Evolutionary conservation across 2,888 invertebrate genomes (phyloP), one percentile per base, ranked within the genome.

Genomic region (Chelonus formosanus): DNA sequence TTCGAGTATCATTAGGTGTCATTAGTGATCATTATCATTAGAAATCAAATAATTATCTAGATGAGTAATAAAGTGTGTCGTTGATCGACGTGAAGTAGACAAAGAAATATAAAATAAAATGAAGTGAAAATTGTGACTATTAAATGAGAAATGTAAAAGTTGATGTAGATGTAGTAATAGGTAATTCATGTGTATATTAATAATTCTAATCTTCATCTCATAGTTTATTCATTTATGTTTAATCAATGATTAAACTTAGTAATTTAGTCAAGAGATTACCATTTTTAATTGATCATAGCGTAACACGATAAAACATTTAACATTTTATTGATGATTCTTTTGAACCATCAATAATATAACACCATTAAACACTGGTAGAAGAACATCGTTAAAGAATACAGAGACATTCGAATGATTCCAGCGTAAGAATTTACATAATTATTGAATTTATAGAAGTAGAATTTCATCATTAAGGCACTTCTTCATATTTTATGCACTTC

Each of bases 61-160:
- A 63, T 53, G 63, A 43, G 10, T 67, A 58, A 54, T 50, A 58
- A 34, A n/a, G 52, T 67, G 68, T 69, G 69, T 71, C 67, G 67
- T 71, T 70, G 70, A 70, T 70, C 71, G 70, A 70, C 70, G 62
- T 57, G 58, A 20, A 48, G 6, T 48, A 48, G 57, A 70, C 61
- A 61, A 59, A 31, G 44, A 68, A 66, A 62, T 45, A 50, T 61
- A 48, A 35, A 50, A n/a, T 58, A 34, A 60, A 61, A 40, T 54
- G 45, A 67, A 59, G 7, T 35, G 59, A 10, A 47, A 20, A 20
- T 20, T 20, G 20, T 20, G 20, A 20, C 20, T 20, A 20, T 20
- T 20, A 20, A 20, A 20, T 20, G 20, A 20, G 20, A 20, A 20
- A 20, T 20, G 20, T 20, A 20, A 20, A 20, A 20, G 20, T 20